Evolutionary conservation across 2,113 vertebrate genomes (phyloP), one percentile per base, ranked within the genome.

Genomic region (Upupa epops): DNA sequence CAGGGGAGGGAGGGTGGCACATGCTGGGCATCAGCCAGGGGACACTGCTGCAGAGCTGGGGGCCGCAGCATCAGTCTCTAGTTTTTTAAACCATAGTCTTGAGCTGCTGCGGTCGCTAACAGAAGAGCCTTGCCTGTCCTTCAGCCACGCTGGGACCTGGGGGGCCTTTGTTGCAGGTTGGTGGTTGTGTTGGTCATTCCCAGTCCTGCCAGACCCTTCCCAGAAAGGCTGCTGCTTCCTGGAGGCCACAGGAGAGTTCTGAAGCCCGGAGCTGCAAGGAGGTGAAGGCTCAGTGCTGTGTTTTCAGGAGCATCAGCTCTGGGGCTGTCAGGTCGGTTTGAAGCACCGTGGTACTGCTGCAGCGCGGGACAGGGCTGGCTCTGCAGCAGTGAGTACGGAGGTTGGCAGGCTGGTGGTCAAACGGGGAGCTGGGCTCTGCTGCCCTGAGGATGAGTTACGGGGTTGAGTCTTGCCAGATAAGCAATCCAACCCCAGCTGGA

Each of bases 1-100:
- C 60, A 85, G 81, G 89, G 89, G 66, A 69, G 56, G 94, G 95
- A 90, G 94, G 89, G 94, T 82, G 93, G 91, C 19, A 90, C 84
- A 93, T 82, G 89, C 78, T 76, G 92, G 92, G 93, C 94, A 87
- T 79, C 75, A 49, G 59, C 74, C 2, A 58, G 18, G 81, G 51
- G 28, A 52, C 32, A 52, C 49, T 21, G 94, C 9, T 77, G 68
- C 45, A 17, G 26, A 31, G 46, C 73, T 31, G 70, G 17, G 60
- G 17, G 92, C 92, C 92, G 94, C 88, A 68, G 92, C 86, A 28
- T 64, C 63, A 90, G 68, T 91, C 71, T 91, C 42, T 52, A 11
- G 7, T 61, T 46, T 3, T 48, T 56, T 65, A 42, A 42, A 42
- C 40, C 11, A 15, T 29, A 29, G 59, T 64, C 55, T 22, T 24